Evolutionary conservation across 2,888 invertebrate species (phyloP).

Genomic region (Marronus borbonicus): DNA sequence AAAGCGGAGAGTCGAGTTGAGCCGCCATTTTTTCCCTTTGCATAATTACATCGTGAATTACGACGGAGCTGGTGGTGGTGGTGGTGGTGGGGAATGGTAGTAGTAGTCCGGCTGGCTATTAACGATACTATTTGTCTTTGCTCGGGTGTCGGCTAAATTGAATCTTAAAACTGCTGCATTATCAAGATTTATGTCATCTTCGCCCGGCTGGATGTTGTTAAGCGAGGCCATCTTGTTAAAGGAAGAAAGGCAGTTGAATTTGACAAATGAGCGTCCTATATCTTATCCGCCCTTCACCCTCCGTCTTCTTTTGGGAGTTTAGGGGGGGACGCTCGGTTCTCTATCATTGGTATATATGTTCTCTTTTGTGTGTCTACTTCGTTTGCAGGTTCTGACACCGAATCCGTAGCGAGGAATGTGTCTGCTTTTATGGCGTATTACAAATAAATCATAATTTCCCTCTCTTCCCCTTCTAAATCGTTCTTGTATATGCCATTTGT

Average conservation of each 20-base stretch:
- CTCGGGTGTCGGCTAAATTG: conserved; percentile 62
- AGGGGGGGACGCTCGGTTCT: no score
- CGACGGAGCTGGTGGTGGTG: conserved; percentile 28
- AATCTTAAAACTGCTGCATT: conserved; percentile 66
- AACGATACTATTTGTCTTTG: conserved; percentile 61
- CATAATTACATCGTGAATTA: conserved; percentile 47
- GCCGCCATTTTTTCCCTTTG: conserved; percentile 28
- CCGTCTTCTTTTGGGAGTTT: conserved; percentile 10
- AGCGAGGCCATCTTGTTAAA: conserved; percentile 60
- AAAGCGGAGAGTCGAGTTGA: not conserved
- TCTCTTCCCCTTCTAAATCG: not conserved
- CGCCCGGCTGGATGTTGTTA: conserved; percentile 59
- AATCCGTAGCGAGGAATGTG: conserved; percentile 54
- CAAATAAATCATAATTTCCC: conserved; percentile 47
- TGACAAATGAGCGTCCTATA: conserved; percentile 62
- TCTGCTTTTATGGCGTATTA: conserved; percentile 44
- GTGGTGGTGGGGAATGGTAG: not conserved
- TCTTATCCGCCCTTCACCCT: conserved; percentile 57
- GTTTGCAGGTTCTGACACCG: conserved; percentile 55
- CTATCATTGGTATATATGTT: no score
- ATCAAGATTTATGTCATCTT: conserved; percentile 66
- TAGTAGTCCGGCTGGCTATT: conserved; percentile 29
- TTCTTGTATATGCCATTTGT: no score
- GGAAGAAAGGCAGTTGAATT: conserved; percentile 57
- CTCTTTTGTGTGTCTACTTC: not conserved